Conservation (phyloP, 1,140 invertebrate genomes). For the Lucilia cuprina region DNA sequence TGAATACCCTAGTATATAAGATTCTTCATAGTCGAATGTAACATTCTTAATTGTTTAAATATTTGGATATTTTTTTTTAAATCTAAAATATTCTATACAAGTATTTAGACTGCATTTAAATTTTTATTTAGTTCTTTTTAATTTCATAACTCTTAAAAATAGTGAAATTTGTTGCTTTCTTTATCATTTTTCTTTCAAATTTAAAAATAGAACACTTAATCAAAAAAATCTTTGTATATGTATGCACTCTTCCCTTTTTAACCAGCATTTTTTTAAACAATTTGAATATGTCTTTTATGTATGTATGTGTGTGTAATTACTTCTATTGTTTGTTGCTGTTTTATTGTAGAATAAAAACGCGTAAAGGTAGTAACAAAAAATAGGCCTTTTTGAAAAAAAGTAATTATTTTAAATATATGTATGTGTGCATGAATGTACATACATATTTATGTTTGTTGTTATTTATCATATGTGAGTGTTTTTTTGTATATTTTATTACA, state of each 20-base stretch:
- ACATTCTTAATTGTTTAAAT: too few species aligned
- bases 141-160: background rate
- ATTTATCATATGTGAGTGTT: background rate
- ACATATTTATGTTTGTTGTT: too few species aligned
- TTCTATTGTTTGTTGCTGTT: too few species aligned
- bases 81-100: too few species aligned
- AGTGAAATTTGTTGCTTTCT: background rate
- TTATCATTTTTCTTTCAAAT: background rate
- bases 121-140: too few species aligned
- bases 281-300: background rate
- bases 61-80: too few species aligned
- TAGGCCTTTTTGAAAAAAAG: background rate
- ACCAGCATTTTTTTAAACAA: conserved; percentile 2
- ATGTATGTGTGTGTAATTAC: background rate
- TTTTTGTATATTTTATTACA: background rate
- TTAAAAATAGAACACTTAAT: conserved; percentile 7
- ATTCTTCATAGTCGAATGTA: too few species aligned
- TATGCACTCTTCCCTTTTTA: background rate
- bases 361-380: background rate
- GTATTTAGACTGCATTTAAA: too few species aligned
- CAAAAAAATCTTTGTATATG: conserved; percentile 2
- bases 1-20: too few species aligned
- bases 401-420: background rate
- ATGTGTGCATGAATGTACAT: background rate
- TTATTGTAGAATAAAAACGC: background rate